These are phyloP conservation scores for Isaurus tuberculatus DNA, from an alignment of 92 coral and sea anemone species.

Conservation along the genomic window DNA sequence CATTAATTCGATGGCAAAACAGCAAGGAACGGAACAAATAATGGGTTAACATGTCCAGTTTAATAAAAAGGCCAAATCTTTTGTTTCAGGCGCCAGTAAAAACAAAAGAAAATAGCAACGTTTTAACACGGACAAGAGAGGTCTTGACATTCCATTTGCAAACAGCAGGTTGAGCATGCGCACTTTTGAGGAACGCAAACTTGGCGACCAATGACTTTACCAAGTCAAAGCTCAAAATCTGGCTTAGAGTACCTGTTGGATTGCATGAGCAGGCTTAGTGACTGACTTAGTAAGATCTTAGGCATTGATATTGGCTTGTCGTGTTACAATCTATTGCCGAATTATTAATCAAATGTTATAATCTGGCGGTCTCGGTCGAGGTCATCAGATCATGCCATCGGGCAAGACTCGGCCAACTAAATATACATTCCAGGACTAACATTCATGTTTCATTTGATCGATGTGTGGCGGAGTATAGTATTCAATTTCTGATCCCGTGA, in stretches of 20 bases:
- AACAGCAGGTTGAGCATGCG: constrained; percentile 32
- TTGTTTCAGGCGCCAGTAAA: constrained; percentile 60
- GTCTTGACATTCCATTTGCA: constrained; percentile 28
- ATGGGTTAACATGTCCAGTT: constrained; percentile 38
- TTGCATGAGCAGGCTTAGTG: constrained; percentile 18
- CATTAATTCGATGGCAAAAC: background rate
- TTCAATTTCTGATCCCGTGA: constrained; percentile 66
- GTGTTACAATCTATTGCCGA: background rate
- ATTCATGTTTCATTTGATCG: constrained; percentile 64
- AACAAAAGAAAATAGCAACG: constrained; percentile 58
- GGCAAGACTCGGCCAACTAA: constrained; percentile 31
- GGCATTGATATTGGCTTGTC: constrained; percentile 21
- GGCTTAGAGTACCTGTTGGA: background rate
- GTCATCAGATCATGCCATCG: constrained; percentile 40
- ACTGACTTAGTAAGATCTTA: constrained; percentile 23
- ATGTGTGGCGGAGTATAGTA: constrained; percentile 63
- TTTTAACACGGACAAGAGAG: constrained; percentile 32
- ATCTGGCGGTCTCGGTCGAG: constrained; percentile 6
- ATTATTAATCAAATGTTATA: background rate
- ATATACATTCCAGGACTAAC: constrained; percentile 84
- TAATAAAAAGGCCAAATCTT: constrained; percentile 60
- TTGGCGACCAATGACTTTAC: constrained; percentile 33
- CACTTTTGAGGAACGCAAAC: constrained; percentile 2
- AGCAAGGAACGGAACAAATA: constrained; percentile 14
- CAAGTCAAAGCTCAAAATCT: background rate